Percentiles rank a stretch among this genome's conserved stretches.
These are phyloP conservation scores for Erpobdella octoculata DNA, from an alignment of 2,888 invertebrate species.

Conservation along the genomic window DNA sequence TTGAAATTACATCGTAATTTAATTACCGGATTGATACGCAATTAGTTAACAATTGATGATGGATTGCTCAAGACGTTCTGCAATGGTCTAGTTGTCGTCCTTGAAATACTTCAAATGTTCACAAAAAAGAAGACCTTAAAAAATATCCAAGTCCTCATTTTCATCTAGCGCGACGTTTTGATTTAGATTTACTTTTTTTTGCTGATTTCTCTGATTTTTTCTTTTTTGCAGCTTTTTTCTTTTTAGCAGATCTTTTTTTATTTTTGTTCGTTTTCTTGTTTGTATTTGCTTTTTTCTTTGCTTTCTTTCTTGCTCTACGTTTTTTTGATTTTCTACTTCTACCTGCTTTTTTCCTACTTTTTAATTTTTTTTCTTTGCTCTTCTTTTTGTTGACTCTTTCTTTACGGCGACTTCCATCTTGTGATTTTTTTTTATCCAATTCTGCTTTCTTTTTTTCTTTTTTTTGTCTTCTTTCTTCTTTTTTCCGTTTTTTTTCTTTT, in stretches of 20 bases:
- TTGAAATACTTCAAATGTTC: too few relatives aligned
- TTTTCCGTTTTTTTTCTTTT: not conserved
- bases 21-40: too few relatives aligned
- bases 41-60: too few relatives aligned
- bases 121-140: too few relatives aligned
- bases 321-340: not conserved
- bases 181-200: too few relatives aligned
- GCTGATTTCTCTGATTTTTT: not conserved
- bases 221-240: not conserved
- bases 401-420: not conserved
- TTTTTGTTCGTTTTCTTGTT: not conserved
- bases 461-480: not conserved
- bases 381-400: not conserved
- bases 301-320: not conserved
- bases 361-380: not conserved
- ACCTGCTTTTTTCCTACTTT: not conserved
- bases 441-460: too few relatives aligned
- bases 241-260: not conserved
- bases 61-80: too few relatives aligned
- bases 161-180: not conserved
- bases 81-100: too few relatives aligned
- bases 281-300: not conserved
- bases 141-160: too few relatives aligned
- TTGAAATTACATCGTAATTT: too few relatives aligned
- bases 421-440: not conserved